phyloP scores from a whole-genome alignment of 2,113 vertebrate species.

The Bujurquina vittata region DNA sequence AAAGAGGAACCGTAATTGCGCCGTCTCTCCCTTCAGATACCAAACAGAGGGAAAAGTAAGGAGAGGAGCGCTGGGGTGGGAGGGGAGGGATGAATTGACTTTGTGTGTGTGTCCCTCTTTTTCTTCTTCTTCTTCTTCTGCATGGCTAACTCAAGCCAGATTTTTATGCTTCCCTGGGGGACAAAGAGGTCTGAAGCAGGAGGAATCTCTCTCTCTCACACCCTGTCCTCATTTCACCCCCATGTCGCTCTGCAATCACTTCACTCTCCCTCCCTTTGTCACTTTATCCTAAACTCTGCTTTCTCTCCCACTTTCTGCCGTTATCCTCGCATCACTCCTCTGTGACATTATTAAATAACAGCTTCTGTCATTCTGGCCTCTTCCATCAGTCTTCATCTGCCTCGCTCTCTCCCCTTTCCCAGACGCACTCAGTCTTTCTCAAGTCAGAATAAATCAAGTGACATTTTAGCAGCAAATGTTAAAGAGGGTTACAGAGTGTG shows the following conservation, averaged over 20 bases:
- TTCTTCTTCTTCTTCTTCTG: conserved; percentile 43
- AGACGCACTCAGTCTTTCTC: background rate
- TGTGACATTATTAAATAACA: conserved; percentile 34
- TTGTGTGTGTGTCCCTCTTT: background rate
- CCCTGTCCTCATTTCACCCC: background rate
- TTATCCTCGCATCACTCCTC: conserved; percentile 14
- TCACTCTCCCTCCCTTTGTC: background rate
- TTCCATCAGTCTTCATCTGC: background rate
- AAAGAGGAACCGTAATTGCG: conserved; percentile 13
- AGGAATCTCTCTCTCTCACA: background rate
- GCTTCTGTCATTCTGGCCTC: background rate
- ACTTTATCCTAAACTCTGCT: background rate
- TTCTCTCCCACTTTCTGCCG: background rate
- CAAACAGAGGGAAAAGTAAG: conserved; percentile 34
- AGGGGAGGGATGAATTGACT: conserved; percentile 8
- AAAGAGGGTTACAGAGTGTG: background rate
- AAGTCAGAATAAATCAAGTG: conserved; percentile 17
- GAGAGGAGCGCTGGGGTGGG: conserved; percentile 23
- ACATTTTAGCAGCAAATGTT: background rate
- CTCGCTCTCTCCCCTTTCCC: background rate
- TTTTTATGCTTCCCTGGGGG: conserved; percentile 25
- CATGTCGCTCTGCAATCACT: background rate
- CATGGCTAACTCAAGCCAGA: conserved; percentile 58
- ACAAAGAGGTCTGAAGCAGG: background rate
- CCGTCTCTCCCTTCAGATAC: conserved; percentile 11